Conservation (phyloP, 2,797 vertebrate species). For the Peromyscus attwateri region DNA sequence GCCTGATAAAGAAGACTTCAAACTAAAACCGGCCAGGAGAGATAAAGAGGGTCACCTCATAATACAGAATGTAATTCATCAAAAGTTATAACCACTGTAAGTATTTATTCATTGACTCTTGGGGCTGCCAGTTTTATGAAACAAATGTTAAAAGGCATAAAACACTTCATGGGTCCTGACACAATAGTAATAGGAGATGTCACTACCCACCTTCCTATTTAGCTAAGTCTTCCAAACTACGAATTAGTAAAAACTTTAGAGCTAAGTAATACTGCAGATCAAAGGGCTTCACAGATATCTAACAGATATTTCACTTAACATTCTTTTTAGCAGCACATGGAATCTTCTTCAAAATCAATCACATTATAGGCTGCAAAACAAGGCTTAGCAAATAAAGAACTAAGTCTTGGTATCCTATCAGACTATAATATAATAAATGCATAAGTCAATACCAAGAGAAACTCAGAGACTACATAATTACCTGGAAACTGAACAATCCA, state of each 20-base stretch:
- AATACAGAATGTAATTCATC: not conserved
- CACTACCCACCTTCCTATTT: not conserved
- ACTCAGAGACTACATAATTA: not conserved
- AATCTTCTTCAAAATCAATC: not conserved
- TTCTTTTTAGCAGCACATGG: not conserved
- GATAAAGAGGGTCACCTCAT: not conserved
- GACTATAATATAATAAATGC: not conserved
- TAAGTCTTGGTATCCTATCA: not conserved
- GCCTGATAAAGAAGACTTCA: not conserved
- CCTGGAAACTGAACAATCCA: constrained; percentile 2
- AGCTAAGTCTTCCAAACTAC: not conserved
- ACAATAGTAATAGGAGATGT: not conserved
- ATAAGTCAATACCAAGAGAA: not conserved
- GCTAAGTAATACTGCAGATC: not conserved
- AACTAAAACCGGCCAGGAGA: not conserved
- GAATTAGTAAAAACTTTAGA: not conserved
- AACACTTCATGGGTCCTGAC: not conserved
- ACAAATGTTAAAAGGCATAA: not conserved
- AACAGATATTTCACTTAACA: not conserved
- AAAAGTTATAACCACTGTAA: not conserved
- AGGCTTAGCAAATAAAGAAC: not conserved
- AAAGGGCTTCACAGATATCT: not conserved
- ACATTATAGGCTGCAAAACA: not conserved
- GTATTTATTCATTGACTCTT: not conserved
- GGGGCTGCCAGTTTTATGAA: not conserved